Evolutionary conservation across 2,797 vertebrate species (phyloP).

Genomic region (Octomys mimax): DNA sequence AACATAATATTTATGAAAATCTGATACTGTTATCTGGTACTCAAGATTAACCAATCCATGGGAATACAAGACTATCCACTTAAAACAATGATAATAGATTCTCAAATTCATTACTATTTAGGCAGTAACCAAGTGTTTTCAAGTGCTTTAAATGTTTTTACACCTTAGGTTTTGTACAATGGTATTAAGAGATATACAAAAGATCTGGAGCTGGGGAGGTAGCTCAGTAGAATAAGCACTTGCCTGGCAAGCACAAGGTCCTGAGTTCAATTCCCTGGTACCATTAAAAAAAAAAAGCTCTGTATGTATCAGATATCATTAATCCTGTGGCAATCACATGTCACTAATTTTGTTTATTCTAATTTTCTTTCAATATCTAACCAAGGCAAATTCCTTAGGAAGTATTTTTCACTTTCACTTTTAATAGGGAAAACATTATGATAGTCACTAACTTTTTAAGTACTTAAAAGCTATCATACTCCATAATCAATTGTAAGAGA

Average conservation of each 20-base stretch:
- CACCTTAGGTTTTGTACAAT: conserved; percentile 18
- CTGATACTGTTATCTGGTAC: conserved; percentile 47
- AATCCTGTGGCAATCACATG: conserved; percentile 65
- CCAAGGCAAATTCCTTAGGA: conserved; percentile 28
- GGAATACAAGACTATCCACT: neutral
- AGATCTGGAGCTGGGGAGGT: neutral
- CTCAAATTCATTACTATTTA: conserved; percentile 38
- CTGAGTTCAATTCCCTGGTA: too few species aligned
- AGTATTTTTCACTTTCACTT: conserved; percentile 43
- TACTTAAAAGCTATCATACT: neutral
- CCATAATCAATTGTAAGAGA: neutral
- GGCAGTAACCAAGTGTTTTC: conserved; percentile 49
- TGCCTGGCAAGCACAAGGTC: too few species aligned
- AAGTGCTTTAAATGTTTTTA: neutral
- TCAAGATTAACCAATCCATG: conserved; percentile 67
- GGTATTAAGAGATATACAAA: conserved; percentile 52
- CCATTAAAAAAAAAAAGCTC: neutral
- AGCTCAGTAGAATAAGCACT: too few species aligned
- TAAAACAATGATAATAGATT: neutral
- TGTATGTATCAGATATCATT: conserved; percentile 20
- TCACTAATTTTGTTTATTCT: conserved; percentile 62
- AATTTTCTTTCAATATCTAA: conserved; percentile 38
- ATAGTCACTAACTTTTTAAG: conserved; percentile 26
- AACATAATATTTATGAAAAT: conserved; percentile 73
- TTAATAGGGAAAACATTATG: neutral